Evolutionary conservation across 2,888 invertebrate genomes (phyloP), one percentile per base, ranked within the genome.

Genomic region (Drosophila paramelanica): DNA sequence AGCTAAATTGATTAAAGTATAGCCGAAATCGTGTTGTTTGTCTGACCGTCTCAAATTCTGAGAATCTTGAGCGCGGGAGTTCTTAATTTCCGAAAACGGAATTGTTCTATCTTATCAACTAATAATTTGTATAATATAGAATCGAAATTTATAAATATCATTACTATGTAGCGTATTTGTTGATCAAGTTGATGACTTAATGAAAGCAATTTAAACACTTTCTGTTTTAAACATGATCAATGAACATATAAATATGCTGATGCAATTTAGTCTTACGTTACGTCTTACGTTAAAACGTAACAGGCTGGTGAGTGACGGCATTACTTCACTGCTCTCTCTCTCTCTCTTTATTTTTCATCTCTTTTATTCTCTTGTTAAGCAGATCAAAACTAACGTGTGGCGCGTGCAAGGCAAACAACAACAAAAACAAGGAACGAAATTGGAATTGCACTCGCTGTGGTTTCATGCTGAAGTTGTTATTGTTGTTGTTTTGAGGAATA

Each of bases 381-480:
- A 70, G 71, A 79, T 81, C 81, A 42, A 78, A 31, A 67, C 50
- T 67, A 61, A 64, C 38, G 23, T 58, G 55, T 59, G 70, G 72
- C 79, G 81, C 71, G 79, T 83, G 86, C 73, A 83, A 58, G 70
- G 41, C 43, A 67, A 69, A 67, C 49, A 69, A 62, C 49, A 69
- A 66, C 43, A 66, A 73, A 45, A 67, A 57, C 56, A 69, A 39
- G 14, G 61, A 39, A 55, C 41, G 38, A 59, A 64, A 61, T 59
- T 66, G 42, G 45, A 73, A 64, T 53, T 79, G 72, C 55, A 74
- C 33, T 70, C 51, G 66, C 49, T 69, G 71, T 67, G 75, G 66
- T 66, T 68, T 60, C 64, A 56, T 61, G 43, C 52, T 58, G 42
- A 45, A 61, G 60, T 55, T 68, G 47, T 49, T 59, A 58, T 56